phyloP scores from a whole-genome alignment of 2,888 invertebrate genomes.

The Caenorhabditis sp. region DNA sequence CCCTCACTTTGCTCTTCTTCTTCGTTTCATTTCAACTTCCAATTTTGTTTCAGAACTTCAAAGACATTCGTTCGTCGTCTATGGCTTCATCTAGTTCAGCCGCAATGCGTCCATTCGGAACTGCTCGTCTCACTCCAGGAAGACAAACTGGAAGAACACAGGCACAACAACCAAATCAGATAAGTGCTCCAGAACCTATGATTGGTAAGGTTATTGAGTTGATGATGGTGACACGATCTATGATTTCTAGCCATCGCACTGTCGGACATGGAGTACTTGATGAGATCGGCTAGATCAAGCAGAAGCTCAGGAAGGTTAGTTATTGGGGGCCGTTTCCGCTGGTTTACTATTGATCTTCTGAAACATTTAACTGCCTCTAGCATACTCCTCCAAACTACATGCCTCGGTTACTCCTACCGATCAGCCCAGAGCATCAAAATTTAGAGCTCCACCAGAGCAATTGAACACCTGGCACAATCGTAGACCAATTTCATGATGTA shows the following conservation, averaged over 20 bases:
- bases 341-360: no score
- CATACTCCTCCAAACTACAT: no score
- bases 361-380: no score
- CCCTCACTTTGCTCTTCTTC: conserved; percentile 1
- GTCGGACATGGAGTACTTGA: conserved; percentile 74
- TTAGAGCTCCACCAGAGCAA: background rate
- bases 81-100: conserved; percentile 60
- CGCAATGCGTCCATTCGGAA: conserved; percentile 61
- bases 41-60: conserved; percentile 58
- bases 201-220: conserved; percentile 38
- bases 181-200: conserved; percentile 63
- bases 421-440: background rate
- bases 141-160: conserved; percentile 39
- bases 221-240: background rate
- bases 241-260: conserved; percentile 69
- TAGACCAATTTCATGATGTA: conserved; percentile 20
- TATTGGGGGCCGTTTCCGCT: no score
- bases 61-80: conserved; percentile 51
- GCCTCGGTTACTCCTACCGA: no score
- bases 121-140: conserved; percentile 61
- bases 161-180: conserved; percentile 31
- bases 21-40: background rate
- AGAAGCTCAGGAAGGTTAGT: conserved; percentile 64
- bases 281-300: conserved; percentile 68
- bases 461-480: conserved; percentile 7